These are phyloP conservation scores for Halocaridina rubra DNA, from an alignment of 2,888 invertebrate species.

Conservation along the genomic window DNA sequence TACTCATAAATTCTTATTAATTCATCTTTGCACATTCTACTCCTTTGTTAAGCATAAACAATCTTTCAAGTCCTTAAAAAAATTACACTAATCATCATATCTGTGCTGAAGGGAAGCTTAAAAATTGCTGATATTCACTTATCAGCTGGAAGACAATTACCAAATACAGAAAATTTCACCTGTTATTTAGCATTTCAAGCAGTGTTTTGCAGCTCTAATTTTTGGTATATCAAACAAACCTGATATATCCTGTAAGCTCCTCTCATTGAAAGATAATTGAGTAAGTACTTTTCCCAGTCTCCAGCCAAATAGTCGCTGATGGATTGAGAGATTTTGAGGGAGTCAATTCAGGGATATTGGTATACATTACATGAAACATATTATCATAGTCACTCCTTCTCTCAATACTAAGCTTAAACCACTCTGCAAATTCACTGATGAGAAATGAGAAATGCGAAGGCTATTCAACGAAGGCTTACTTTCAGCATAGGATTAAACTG, in stretches of 20 bases:
- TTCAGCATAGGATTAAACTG: background rate
- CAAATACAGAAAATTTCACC: constrained; percentile 5
- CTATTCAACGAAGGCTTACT: background rate
- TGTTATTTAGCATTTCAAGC: constrained; percentile 5
- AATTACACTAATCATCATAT: background rate
- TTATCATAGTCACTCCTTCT: too few relatives aligned
- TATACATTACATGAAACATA: background rate
- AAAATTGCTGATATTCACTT: constrained; percentile 7
- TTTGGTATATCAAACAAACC: background rate
- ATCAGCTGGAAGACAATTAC: constrained; percentile 13
- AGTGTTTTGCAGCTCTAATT: background rate
- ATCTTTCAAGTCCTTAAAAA: background rate
- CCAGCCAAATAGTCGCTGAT: background rate
- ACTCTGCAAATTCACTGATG: background rate
- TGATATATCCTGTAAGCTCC: background rate
- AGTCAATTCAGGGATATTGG: background rate
- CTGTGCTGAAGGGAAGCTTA: background rate
- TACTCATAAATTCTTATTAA: background rate
- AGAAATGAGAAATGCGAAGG: background rate
- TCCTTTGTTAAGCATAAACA: background rate
- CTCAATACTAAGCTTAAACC: background rate
- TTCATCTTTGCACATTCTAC: background rate
- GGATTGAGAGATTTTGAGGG: background rate
- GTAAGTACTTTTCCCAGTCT: background rate
- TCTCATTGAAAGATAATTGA: too few relatives aligned